phyloP scores from a whole-genome alignment of 2,797 vertebrate genomes.

The Myotis findleyi region DNA sequence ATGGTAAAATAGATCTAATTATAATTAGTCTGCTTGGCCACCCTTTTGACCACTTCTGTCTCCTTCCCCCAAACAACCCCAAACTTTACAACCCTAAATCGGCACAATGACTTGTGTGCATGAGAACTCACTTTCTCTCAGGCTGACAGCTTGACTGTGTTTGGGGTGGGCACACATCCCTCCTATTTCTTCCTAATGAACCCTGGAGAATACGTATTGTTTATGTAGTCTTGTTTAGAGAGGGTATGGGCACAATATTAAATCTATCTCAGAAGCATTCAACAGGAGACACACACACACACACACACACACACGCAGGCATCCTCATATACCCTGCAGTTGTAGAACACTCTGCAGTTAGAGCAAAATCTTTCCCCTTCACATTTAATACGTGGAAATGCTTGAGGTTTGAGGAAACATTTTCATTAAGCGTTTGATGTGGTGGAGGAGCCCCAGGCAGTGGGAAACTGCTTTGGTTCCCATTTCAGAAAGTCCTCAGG shows the following conservation, averaged over 20 bases:
- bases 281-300: not conserved
- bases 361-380: slow-evolving; percentile 76
- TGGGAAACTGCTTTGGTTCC: slow-evolving; percentile 81
- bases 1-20: not conserved
- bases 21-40: not conserved
- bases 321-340: slow-evolving; percentile 36
- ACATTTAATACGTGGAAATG: slow-evolving; percentile 85
- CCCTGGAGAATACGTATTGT: not conserved
- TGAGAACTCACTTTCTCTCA: not conserved
- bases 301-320: not conserved
- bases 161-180: not conserved
- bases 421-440: slow-evolving; percentile 86
- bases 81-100: not conserved
- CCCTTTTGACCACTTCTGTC: not conserved
- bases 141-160: slow-evolving; percentile 34
- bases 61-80: not conserved
- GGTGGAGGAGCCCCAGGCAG: slow-evolving; percentile 83
- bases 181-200: slow-evolving; percentile 41
- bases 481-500: slow-evolving; percentile 83
- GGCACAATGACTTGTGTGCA: not conserved
- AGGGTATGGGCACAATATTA: slow-evolving; percentile 8
- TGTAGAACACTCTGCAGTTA: slow-evolving; percentile 73
- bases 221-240: slow-evolving; percentile 1
- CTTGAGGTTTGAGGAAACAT: slow-evolving; percentile 84
- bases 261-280: slow-evolving; percentile 40